phyloP scores from a whole-genome alignment of 2,113 vertebrate genomes.

The Bos javanicus region DNA sequence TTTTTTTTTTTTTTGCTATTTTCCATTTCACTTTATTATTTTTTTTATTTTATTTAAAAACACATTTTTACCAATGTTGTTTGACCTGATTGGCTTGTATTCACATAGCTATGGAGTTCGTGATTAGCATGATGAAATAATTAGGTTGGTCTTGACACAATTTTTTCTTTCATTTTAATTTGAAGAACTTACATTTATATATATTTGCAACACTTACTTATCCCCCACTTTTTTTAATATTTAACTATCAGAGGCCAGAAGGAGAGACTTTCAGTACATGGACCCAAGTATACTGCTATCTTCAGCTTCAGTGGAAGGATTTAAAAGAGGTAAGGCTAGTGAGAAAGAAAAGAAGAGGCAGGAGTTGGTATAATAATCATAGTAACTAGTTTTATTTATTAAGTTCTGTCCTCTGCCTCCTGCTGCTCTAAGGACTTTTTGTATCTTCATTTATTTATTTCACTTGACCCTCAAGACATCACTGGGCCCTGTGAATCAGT shows the following conservation, averaged over 20 bases:
- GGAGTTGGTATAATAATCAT: neutral
- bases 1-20: neutral
- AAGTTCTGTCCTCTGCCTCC: neutral
- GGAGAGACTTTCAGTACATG: neutral
- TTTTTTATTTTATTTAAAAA: neutral
- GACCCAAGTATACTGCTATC: neutral
- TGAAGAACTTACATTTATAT: neutral
- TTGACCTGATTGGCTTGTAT: neutral
- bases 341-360: neutral
- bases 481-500: too few species aligned
- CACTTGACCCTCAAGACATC: neutral
- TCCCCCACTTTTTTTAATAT: neutral
- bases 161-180: neutral
- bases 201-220: neutral
- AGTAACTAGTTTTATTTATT: neutral
- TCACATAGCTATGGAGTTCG: neutral
- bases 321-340: neutral
- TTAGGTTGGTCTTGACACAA: neutral
- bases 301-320: neutral
- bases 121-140: neutral
- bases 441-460: neutral
- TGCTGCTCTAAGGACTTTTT: neutral
- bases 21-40: too few species aligned
- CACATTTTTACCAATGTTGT: neutral
- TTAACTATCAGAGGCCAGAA: neutral